Percentiles rank a stretch among this genome's conserved stretches.
phyloP scores from a whole-genome alignment of 2,888 invertebrate species.

The Philereme transversata region DNA sequence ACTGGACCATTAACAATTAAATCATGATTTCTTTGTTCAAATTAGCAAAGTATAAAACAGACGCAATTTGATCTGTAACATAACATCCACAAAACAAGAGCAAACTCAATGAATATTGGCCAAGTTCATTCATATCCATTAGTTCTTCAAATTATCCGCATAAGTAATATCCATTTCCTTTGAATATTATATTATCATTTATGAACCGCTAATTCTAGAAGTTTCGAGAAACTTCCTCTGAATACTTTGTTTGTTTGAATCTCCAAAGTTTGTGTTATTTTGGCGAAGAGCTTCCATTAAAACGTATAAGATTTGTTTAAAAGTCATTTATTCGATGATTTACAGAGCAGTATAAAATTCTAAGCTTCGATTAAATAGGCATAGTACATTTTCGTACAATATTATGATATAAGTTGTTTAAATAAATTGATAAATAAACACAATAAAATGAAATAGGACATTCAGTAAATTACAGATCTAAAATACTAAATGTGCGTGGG shows the following conservation, averaged over 20 bases:
- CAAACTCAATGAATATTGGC: constrained; percentile 12
- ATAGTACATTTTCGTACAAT: no score
- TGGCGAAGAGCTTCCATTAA: no score
- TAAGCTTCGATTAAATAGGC: no score
- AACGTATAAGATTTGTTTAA: no score
- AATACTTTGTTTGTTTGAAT: constrained; percentile 8
- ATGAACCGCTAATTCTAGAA: constrained; percentile 15
- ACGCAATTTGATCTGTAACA: background rate
- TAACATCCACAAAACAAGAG: constrained; percentile 5
- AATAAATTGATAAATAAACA: no score
- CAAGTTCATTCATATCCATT: constrained; percentile 14
- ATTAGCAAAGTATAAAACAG: background rate
- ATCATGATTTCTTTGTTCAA: background rate
- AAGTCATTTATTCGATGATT: no score
- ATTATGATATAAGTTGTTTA: no score
- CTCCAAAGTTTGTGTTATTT: constrained; percentile 3
- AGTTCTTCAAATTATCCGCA: constrained; percentile 13
- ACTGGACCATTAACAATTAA: no score
- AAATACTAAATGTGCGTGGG: no score
- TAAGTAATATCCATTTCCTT: constrained; percentile 10
- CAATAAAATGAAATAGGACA: no score
- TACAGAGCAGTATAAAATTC: no score
- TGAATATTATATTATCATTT: constrained; percentile 14
- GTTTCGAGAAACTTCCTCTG: constrained; percentile 1
- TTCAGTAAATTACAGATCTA: no score